A percentile compares a stretch with the other conserved stretches of the same genome.
Conservation (phyloP, 2,797 vertebrate genomes). For the Danio jaintianensis region DNA sequence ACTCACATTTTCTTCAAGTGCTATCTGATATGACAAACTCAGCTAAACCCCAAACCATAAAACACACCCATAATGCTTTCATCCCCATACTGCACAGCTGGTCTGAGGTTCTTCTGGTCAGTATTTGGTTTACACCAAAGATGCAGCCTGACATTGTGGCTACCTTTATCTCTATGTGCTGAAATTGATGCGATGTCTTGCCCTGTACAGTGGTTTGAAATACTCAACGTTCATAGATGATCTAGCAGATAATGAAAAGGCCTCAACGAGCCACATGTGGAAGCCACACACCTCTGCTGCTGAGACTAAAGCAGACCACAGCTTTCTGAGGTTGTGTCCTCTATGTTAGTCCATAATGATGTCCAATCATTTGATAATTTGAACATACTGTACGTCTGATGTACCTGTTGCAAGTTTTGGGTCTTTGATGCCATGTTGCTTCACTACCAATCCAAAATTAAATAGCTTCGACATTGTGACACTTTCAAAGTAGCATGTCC, state of each 20-base stretch:
- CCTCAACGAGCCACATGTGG: background rate
- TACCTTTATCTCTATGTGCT: background rate
- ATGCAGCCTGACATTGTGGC: background rate
- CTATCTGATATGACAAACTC: background rate
- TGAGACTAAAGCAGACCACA: background rate
- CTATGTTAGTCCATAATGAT: background rate
- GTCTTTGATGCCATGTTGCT: background rate
- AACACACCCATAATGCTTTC: background rate
- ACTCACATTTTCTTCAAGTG: background rate
- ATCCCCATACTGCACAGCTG: slow-evolving; percentile 5
- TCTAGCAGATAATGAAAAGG: slow-evolving; percentile 3
- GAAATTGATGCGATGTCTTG: slow-evolving; percentile 1
- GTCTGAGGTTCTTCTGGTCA: slow-evolving; percentile 2
- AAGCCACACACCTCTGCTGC: slow-evolving; percentile 12
- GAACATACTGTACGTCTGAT: background rate
- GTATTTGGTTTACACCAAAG: background rate
- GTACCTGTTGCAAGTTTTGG: background rate
- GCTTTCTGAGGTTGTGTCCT: background rate
- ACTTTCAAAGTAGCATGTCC: background rate
- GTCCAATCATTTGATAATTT: background rate
- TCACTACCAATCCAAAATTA: background rate
- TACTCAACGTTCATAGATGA: background rate
- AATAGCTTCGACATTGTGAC: background rate
- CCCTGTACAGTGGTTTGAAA: background rate
- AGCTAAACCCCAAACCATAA: background rate